Conservation (phyloP, 2,888 invertebrate genomes). For the Microplitis deprimator region DNA sequence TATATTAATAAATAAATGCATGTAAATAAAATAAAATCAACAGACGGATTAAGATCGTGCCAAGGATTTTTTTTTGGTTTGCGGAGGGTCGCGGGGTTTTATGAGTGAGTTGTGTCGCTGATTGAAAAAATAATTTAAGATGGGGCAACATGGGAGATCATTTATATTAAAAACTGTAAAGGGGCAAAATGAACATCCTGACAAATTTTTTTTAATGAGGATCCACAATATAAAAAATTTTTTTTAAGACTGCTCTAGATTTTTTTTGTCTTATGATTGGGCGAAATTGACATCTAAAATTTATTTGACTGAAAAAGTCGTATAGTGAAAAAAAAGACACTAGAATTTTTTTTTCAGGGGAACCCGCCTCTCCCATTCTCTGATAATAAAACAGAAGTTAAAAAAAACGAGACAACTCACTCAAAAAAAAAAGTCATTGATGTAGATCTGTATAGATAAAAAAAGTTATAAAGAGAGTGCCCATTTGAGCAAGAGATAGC, state of each 20-base stretch:
- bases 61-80: not conserved
- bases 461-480: conserved; percentile 25
- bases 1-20: conserved; percentile 18
- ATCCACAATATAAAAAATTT: too few species aligned
- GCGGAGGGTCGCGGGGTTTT: not conserved
- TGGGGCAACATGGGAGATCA: too few species aligned
- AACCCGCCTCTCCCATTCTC: too few species aligned
- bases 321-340: too few species aligned
- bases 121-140: not conserved
- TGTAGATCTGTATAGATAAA: conserved; percentile 6
- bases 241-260: too few species aligned
- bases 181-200: too few species aligned
- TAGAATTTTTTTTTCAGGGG: too few species aligned
- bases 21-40: conserved; percentile 10
- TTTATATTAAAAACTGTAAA: too few species aligned
- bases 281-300: too few species aligned
- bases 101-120: conserved; percentile 14
- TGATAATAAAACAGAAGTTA: not conserved
- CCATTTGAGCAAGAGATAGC: conserved; percentile 40
- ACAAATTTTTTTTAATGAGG: too few species aligned
- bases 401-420: conserved; percentile 19
- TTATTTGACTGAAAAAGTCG: too few species aligned
- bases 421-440: conserved; percentile 13
- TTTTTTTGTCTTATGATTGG: too few species aligned
- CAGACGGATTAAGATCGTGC: conserved; percentile 22